phyloP scores from a whole-genome alignment of 35 echinoderm and acorn worm species.

The Ophioderma brevispina region DNA sequence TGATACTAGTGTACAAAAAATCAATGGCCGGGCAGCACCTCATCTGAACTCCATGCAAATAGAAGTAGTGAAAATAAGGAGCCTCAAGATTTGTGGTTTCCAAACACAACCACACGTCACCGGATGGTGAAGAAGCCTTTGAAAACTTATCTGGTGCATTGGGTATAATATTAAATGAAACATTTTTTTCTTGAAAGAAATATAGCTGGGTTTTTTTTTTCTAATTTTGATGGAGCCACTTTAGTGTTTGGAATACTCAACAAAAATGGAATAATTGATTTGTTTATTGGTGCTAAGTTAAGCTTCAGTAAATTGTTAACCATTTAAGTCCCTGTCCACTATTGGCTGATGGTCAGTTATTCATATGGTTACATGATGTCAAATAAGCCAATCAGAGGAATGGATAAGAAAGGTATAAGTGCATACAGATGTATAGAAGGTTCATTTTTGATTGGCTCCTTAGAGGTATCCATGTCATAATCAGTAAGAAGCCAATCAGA shows the following conservation, averaged over 20 bases:
- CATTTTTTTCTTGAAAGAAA: neutral
- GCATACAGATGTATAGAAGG: too few relatives aligned
- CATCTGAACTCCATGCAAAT: too few relatives aligned
- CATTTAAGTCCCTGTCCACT: too few relatives aligned
- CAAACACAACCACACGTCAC: neutral
- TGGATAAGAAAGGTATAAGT: too few relatives aligned
- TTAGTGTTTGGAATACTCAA: neutral
- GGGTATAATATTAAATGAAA: neutral
- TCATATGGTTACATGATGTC: too few relatives aligned
- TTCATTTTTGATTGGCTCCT: too few relatives aligned
- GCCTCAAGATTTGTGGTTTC: neutral
- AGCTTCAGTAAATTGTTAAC: too few relatives aligned
- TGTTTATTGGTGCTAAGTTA: neutral
- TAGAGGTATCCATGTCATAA: too few relatives aligned
- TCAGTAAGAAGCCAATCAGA: too few relatives aligned
- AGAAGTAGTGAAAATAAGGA: too few relatives aligned
- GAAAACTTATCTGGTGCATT: neutral
- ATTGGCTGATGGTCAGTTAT: too few relatives aligned
- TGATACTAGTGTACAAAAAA: neutral
- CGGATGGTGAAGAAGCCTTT: neutral
- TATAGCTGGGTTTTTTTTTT: neutral
- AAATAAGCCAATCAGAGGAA: too few relatives aligned
- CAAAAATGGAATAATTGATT: neutral
- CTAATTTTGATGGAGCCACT: neutral
- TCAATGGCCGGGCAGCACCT: neutral